A percentile compares a stretch with the other conserved stretches of the same genome.
Evolutionary conservation across 2,888 invertebrate species (phyloP).

Genomic region (Oegoconia quadripuncta): DNA sequence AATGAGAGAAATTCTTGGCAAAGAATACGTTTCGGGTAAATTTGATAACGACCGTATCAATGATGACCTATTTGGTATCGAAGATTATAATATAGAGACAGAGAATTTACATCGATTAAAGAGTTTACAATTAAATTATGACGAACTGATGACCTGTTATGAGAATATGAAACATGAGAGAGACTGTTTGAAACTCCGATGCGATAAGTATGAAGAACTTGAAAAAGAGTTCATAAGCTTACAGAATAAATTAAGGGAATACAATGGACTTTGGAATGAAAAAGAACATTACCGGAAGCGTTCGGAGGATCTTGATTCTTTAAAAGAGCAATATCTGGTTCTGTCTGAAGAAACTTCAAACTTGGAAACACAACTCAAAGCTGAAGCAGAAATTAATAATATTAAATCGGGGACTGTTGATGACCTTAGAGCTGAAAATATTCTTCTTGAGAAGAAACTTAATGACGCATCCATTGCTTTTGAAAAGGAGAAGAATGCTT

Average conservation of each 20-base stretch:
- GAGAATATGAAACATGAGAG: conserved; percentile 61
- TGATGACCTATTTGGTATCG: conserved; percentile 28
- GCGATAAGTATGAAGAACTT: conserved; percentile 50
- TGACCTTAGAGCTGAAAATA: conserved; percentile 51
- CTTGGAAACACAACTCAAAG: conserved; percentile 58
- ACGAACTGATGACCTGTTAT: conserved; percentile 57
- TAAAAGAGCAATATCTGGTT: conserved; percentile 61
- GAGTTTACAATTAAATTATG: conserved; percentile 56
- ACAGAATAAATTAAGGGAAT: conserved; percentile 51
- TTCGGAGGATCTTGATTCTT: conserved; percentile 53
- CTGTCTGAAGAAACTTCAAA: conserved; percentile 58
- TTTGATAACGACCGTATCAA: conserved; percentile 32
- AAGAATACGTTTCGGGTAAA: conserved; percentile 34
- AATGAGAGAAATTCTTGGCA: conserved; percentile 62
- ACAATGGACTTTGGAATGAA: conserved; percentile 61
- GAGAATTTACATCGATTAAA: conserved; percentile 61
- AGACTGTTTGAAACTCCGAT: conserved; percentile 43
- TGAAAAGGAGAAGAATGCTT: conserved; percentile 69
- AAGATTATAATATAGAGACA: conserved; percentile 44
- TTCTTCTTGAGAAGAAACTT: conserved; percentile 51
- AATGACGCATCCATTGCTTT: conserved; percentile 45
- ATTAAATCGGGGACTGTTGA: conserved; percentile 52
- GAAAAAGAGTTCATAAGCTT: conserved; percentile 52
- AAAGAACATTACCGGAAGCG: conserved; percentile 62
- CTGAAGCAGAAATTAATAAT: conserved; percentile 61